A percentile compares a stretch with the other conserved stretches of the same genome.
Evolutionary conservation across 2,797 vertebrate genomes (phyloP).

Genomic region (Myoxocephalus aenaeus): DNA sequence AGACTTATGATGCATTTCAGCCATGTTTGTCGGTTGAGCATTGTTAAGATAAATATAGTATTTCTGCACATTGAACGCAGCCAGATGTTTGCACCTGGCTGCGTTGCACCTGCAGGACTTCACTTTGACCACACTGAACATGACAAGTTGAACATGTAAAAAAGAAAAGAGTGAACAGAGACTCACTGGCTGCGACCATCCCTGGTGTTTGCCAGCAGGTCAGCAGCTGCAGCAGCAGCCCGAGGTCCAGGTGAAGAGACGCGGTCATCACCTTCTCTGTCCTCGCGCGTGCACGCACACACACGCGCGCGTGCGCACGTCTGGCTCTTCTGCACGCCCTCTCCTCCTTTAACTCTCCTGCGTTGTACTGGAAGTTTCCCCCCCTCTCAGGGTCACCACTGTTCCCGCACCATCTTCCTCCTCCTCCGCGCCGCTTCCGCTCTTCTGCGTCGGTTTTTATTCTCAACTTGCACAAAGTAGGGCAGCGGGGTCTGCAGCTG

Average conservation of each 20-base stretch:
- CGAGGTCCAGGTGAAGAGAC: constrained; percentile 47
- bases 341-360: not conserved
- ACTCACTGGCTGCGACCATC: constrained; percentile 70
- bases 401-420: constrained; percentile 43
- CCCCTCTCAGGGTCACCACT: constrained; percentile 51
- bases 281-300: constrained; percentile 16
- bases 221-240: constrained; percentile 68
- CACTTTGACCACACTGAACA: not conserved
- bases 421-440: not conserved
- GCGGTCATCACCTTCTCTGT: constrained; percentile 60
- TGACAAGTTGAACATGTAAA: not conserved
- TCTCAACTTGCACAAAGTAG: constrained; percentile 57
- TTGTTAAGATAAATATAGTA: not conserved
- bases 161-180: not conserved
- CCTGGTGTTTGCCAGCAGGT: constrained; percentile 62
- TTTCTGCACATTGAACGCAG: not conserved
- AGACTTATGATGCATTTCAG: not conserved
- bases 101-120: not conserved
- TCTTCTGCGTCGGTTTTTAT: not conserved
- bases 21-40: not conserved
- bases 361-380: constrained; percentile 44
- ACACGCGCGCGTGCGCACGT: constrained; percentile 2
- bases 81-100: not conserved
- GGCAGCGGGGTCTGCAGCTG: constrained; percentile 45
- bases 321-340: constrained; percentile 35